Evolutionary conservation across 2,888 invertebrate species (phyloP).

Genomic region (Zhuqinia jingwanae): DNA sequence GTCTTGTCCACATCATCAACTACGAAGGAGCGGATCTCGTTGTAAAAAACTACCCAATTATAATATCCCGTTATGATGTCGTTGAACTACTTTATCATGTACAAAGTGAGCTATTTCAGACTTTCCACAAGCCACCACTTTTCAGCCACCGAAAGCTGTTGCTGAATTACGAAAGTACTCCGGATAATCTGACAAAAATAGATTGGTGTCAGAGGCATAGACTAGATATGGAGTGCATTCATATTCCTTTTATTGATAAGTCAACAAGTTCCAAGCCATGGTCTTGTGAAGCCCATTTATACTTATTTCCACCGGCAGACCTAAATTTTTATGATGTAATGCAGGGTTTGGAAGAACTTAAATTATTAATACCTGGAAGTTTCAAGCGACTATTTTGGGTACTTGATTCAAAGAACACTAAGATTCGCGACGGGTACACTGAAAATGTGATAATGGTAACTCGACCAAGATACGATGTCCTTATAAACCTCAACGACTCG

Average conservation of each 20-base stretch:
- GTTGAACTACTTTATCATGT: not conserved
- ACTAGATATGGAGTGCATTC: constrained; percentile 28
- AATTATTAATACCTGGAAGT: constrained; percentile 4
- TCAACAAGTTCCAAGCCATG: constrained; percentile 17
- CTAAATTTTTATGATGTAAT: constrained; percentile 14
- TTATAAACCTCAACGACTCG: not conserved
- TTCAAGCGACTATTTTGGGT: constrained; percentile 26
- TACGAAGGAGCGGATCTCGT: constrained; percentile 7
- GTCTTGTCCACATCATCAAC: constrained; percentile 40
- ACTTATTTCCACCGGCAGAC: constrained; percentile 37
- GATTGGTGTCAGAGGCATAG: constrained; percentile 18
- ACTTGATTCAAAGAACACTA: not conserved
- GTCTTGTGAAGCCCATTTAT: constrained; percentile 46
- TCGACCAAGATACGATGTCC: constrained; percentile 3
- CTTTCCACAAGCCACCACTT: too few relatives aligned
- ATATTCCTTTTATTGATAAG: constrained; percentile 26
- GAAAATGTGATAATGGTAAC: not conserved
- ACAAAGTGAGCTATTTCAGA: not conserved
- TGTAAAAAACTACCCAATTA: not conserved
- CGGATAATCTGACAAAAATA: not conserved
- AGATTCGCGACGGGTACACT: not conserved
- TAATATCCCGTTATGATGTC: constrained; percentile 32
- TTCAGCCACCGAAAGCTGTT: not conserved
- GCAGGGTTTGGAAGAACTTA: not conserved
- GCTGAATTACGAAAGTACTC: too few relatives aligned